A percentile compares a stretch with the other conserved stretches of the same genome.
Conservation (phyloP, 1,140 invertebrate species). For the Dendrolimus kikuchii region DNA sequence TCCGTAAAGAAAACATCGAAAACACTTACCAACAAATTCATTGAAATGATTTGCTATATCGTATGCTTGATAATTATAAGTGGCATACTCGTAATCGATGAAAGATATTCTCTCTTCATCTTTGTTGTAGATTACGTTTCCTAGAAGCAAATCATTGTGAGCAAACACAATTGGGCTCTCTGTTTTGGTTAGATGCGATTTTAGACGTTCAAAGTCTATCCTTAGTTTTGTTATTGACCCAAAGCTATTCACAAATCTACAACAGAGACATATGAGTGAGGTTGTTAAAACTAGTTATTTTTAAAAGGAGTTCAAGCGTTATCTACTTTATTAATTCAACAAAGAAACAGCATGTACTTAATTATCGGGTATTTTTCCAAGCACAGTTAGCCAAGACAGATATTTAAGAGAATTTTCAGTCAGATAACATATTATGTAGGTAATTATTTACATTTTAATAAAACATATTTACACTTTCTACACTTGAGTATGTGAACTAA, state of each 20-base stretch:
- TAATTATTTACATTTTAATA: no score
- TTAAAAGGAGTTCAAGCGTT: neutral
- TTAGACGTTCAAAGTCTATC: conserved; percentile 80
- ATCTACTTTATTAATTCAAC: neutral
- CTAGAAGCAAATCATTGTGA: conserved; percentile 97
- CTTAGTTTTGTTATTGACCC: conserved; percentile 78
- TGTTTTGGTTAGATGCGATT: conserved; percentile 76
- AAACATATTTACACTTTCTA: no score
- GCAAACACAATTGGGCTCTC: conserved; percentile 92
- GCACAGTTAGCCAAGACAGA: no score
- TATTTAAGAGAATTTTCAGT: no score
- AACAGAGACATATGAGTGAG: conserved; percentile 35
- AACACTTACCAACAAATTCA: conserved; percentile 91
- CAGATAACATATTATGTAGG: no score
- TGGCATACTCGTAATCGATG: conserved; percentile 98
- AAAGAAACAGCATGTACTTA: neutral
- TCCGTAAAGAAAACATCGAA: neutral
- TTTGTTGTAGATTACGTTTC: conserved; percentile 92
- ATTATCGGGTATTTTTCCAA: no score
- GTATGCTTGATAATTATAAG: conserved; percentile 94
- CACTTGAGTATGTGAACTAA: no score
- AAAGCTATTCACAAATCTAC: conserved; percentile 80
- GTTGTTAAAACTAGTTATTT: neutral
- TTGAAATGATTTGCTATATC: conserved; percentile 99
- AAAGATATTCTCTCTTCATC: conserved; percentile 85